Percentiles rank a stretch among this genome's conserved stretches.
Evolutionary conservation across 2,113 vertebrate species (phyloP).

Genomic region (Psittacula cyanocephala): DNA sequence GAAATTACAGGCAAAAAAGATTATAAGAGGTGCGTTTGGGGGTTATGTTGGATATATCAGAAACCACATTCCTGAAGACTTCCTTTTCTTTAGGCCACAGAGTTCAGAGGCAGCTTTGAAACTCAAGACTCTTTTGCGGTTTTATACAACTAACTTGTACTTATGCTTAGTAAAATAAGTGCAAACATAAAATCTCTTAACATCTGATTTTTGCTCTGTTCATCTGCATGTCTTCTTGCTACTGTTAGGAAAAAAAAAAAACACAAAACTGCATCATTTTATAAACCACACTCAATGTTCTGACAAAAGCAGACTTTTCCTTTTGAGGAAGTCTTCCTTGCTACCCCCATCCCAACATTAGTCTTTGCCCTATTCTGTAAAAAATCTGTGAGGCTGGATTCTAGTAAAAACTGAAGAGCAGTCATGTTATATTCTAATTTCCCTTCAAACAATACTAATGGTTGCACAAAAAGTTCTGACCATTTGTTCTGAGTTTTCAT

Average conservation of each 20-base stretch:
- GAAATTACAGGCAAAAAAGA: not conserved
- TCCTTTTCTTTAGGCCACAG: not conserved
- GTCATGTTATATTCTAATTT: not conserved
- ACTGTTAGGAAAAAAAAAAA: not conserved
- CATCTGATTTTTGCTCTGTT: not conserved
- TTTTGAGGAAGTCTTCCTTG: not conserved
- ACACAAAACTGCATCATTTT: not conserved
- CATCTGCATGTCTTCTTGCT: not conserved
- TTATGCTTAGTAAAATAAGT: not conserved
- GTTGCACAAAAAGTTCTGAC: not conserved
- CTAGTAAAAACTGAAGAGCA: not conserved
- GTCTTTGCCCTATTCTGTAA: not conserved
- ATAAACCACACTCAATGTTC: not conserved
- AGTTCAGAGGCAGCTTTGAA: slow-evolving; percentile 10
- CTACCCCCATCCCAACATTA: not conserved
- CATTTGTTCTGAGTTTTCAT: not conserved
- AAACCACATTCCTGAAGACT: not conserved
- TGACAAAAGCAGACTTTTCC: not conserved
- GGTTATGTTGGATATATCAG: not conserved
- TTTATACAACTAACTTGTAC: not conserved
- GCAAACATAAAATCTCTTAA: not conserved
- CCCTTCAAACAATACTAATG: not conserved
- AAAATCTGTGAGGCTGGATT: not conserved
- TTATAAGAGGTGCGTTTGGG: not conserved
- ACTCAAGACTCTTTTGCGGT: not conserved